Conservation (phyloP, 2,888 invertebrate genomes). For the Papilio gigon region DNA sequence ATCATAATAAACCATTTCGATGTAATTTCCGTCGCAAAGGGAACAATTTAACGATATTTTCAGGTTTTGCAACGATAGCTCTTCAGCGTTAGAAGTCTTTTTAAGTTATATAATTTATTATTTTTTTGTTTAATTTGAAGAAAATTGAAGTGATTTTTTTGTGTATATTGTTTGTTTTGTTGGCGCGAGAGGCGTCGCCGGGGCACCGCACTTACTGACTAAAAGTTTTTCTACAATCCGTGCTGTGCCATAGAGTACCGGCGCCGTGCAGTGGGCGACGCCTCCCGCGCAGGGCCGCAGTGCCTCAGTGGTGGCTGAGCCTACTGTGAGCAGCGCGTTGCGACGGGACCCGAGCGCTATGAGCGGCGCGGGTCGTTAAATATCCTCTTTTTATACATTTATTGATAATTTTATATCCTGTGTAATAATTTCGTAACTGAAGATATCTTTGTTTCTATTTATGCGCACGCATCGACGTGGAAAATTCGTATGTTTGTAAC, state of each 20-base stretch:
- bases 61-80: constrained; percentile 40
- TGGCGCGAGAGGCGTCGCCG: neutral
- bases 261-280: neutral
- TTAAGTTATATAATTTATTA: constrained; percentile 14
- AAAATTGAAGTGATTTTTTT: neutral
- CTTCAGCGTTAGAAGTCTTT: constrained; percentile 18
- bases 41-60: constrained; percentile 61
- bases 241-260: neutral
- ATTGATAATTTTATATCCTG: constrained; percentile 18
- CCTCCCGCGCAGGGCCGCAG: neutral
- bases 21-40: constrained; percentile 79
- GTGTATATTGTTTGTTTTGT: neutral
- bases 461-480: constrained; percentile 33
- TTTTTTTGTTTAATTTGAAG: constrained; percentile 1
- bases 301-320: neutral
- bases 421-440: neutral
- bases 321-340: neutral
- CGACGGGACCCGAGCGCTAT: constrained; percentile 23
- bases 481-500: constrained; percentile 57
- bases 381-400: constrained; percentile 32
- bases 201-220: neutral
- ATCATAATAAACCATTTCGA: constrained; percentile 74
- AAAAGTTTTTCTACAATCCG: neutral
- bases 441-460: constrained; percentile 11
- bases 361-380: constrained; percentile 41